Percentiles rank a stretch among this genome's conserved stretches.
These are phyloP conservation scores for Catocala nupta DNA, from an alignment of 2,888 invertebrate species.

Conservation along the genomic window DNA sequence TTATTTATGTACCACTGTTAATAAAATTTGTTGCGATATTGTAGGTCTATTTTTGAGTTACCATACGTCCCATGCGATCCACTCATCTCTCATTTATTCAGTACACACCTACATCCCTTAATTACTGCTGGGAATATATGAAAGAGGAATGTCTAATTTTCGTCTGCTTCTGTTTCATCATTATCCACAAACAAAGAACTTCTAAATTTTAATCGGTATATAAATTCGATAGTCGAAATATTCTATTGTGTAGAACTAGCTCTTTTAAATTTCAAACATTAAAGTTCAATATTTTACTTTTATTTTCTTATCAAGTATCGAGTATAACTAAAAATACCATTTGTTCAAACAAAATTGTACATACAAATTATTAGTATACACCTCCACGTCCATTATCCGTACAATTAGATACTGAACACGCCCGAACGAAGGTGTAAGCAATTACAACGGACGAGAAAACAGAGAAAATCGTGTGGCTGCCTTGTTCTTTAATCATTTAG, in stretches of 20 bases:
- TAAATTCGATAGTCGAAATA: no score
- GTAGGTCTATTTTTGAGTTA: slow-evolving; percentile 45
- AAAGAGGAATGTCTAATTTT: not conserved
- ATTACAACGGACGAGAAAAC: slow-evolving; percentile 19
- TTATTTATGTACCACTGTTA: slow-evolving; percentile 78
- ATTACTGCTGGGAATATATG: not conserved
- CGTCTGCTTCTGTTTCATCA: not conserved
- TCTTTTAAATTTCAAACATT: no score
- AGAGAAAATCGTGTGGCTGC: slow-evolving; percentile 11
- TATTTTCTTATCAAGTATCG: no score
- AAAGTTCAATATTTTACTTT: no score
- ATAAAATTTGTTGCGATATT: slow-evolving; percentile 75
- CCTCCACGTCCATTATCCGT: slow-evolving; percentile 11
- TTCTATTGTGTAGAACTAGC: no score
- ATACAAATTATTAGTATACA: not conserved
- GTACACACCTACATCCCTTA: not conserved
- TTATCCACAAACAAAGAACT: not conserved
- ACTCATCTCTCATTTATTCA: slow-evolving; percentile 7
- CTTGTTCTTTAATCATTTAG: slow-evolving; percentile 40
- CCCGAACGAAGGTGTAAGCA: slow-evolving; percentile 16
- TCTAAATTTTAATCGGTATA: no score
- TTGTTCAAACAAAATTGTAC: no score
- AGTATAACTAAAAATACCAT: no score
- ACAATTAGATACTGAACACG: slow-evolving; percentile 15
- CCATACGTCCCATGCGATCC: slow-evolving; percentile 30